Evolutionary conservation across 2,113 vertebrate genomes (phyloP).

Genomic region (Petromus typicus): DNA sequence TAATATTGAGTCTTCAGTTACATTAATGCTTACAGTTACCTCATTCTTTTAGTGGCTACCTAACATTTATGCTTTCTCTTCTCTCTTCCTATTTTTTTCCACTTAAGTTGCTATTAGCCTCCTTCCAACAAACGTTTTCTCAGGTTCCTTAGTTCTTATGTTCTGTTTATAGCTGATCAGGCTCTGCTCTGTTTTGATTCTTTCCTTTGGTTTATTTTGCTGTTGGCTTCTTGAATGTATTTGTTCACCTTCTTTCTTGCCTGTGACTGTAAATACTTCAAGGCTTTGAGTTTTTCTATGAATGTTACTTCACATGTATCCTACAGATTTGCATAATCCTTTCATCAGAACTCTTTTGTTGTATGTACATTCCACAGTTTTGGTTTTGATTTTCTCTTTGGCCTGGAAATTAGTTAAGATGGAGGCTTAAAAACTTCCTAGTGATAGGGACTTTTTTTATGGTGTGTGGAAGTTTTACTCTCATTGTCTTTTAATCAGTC

Average conservation of each 20-base stretch:
- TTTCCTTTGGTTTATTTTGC: neutral
- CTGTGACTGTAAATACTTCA: neutral
- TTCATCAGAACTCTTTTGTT: neutral
- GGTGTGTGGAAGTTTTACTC: neutral
- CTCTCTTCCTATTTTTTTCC: no score
- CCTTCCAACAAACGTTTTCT: neutral
- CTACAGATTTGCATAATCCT: neutral
- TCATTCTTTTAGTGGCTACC: neutral
- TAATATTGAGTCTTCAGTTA: neutral
- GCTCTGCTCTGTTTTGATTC: constrained; percentile 3
- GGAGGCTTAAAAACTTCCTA: neutral
- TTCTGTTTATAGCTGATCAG: neutral
- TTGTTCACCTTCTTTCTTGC: constrained; percentile 1
- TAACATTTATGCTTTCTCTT: neutral
- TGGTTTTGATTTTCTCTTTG: neutral
- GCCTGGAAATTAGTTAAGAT: neutral
- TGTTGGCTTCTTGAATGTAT: neutral
- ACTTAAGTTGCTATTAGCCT: neutral
- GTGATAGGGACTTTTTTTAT: neutral
- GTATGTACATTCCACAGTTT: neutral
- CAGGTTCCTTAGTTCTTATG: neutral
- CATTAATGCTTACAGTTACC: neutral
- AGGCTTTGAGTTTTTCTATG: neutral
- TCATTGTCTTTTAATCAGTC: neutral
- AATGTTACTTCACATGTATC: neutral